Conservation (phyloP, 2,888 invertebrate species). For the Lepidocyrtoides sp. region DNA sequence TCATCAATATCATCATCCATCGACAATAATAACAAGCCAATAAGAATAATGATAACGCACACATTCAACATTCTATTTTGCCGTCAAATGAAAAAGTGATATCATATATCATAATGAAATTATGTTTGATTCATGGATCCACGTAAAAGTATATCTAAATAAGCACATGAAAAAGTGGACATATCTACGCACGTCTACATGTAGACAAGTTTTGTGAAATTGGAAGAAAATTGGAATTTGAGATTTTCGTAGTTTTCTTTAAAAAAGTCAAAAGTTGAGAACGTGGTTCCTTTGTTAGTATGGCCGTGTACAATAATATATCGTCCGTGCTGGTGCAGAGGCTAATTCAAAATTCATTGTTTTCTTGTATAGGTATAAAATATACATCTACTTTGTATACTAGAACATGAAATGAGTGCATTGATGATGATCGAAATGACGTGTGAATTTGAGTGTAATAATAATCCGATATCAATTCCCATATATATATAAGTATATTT, state of each 20-base stretch:
- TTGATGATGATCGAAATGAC: not conserved
- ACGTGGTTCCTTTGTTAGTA: not conserved
- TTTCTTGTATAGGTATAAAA: not conserved
- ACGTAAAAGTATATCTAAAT: not conserved
- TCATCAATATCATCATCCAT: not conserved
- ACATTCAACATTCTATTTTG: slow-evolving; percentile 24
- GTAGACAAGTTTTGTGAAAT: slow-evolving; percentile 14
- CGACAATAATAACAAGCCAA: slow-evolving; percentile 27
- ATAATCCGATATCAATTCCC: not conserved
- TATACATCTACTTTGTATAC: not conserved
- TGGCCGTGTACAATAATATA: not conserved
- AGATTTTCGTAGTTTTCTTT: slow-evolving; percentile 1
- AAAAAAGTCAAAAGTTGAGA: slow-evolving; percentile 57
- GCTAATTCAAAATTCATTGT: slow-evolving; percentile 30
- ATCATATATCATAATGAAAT: slow-evolving; percentile 62
- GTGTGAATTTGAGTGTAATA: no score
- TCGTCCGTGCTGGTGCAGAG: slow-evolving; percentile 31
- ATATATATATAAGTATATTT: not conserved
- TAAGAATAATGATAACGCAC: slow-evolving; percentile 38
- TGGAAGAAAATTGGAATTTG: slow-evolving; percentile 36
- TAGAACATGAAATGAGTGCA: not conserved
- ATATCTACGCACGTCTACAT: not conserved
- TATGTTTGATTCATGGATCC: slow-evolving; percentile 43
- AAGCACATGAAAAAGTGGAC: not conserved
- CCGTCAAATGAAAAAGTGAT: slow-evolving; percentile 37